Evolutionary conservation across 2,888 invertebrate genomes (phyloP), one percentile per base, ranked within the genome.

Genomic region (Plusia festucae): DNA sequence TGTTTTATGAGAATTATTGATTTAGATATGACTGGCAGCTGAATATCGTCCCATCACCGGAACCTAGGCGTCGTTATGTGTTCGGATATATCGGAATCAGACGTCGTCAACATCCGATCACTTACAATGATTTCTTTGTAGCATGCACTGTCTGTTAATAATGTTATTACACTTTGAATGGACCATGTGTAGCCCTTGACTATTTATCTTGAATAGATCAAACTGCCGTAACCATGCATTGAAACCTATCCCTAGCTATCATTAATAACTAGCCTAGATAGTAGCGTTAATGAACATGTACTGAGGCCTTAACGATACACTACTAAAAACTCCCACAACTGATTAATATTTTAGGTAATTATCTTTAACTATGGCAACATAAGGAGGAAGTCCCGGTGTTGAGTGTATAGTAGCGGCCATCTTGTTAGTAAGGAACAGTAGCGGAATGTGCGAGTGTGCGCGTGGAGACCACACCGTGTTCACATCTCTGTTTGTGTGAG

Each of bases 391-490:
- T 70, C 73, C 73, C 69, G 59, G 54, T 44, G 58, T 59, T 58
- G 70, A 82, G 86, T 87, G 89, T 92, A 90, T 88, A 85, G 87
- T 88, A 82, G 82, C 87, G 90, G 88, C 91, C 90, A 85, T 82
- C 55, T 88, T 90, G 94, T 93, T 94, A 93, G 94, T 94, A 93
- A 83, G 89, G 91, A 89, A 88, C 82, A 88, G 86, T 91, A 93
- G 94, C 94, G 89, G 88, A 89, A 85, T 90, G 93, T 93, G 94
- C 93, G 90, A 91, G 91, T 93, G 93, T 91, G 92, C 89, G 92
- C 93, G 93, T 91, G 92, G 90, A 91, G 89, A 90, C 93, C 93
- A 93, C 93, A 93, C 93, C 91, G 93, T 93, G 93, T 91, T 85
- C 84, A 88, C 82, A 80, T 87, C 73, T 82, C 69, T 78, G 75